Percentiles rank a stretch among this genome's conserved stretches.
Evolutionary conservation across 2,888 invertebrate genomes (phyloP).

Genomic region (Dioctria linearis): DNA sequence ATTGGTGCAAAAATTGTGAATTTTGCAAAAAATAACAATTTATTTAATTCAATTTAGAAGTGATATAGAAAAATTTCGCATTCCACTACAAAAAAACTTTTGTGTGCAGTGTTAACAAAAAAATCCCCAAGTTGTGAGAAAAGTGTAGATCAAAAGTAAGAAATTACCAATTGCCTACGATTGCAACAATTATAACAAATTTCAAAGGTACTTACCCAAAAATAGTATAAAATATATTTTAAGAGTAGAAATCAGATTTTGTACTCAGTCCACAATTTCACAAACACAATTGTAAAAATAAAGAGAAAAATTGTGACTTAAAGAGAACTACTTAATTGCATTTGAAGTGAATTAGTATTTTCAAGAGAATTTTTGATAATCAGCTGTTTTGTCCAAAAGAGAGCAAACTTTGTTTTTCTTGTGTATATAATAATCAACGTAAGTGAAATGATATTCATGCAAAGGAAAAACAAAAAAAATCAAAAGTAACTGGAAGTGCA

Average conservation of each 20-base stretch:
- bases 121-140: too few species aligned
- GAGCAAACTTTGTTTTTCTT: too few species aligned
- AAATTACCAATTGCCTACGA: background rate
- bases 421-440: too few species aligned
- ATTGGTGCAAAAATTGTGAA: too few species aligned
- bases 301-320: constrained; percentile 19
- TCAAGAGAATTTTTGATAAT: constrained; percentile 8
- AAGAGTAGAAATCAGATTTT: constrained; percentile 16
- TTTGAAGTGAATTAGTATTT: too few species aligned
- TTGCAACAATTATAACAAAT: constrained; percentile 45
- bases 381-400: background rate
- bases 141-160: background rate
- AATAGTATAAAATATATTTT: constrained; percentile 26
- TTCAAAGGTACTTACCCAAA: constrained; percentile 42
- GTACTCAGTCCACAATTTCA: background rate
- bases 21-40: background rate
- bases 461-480: constrained; percentile 1
- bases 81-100: too few species aligned
- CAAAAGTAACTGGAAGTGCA: constrained; percentile 13
- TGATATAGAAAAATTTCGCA: too few species aligned
- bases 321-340: too few species aligned
- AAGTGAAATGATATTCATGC: constrained; percentile 6
- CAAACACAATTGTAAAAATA: background rate
- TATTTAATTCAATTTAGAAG: background rate
- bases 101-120: too few species aligned